Conservation (phyloP, 1,140 invertebrate genomes). For the Hyphantria cunea region DNA sequence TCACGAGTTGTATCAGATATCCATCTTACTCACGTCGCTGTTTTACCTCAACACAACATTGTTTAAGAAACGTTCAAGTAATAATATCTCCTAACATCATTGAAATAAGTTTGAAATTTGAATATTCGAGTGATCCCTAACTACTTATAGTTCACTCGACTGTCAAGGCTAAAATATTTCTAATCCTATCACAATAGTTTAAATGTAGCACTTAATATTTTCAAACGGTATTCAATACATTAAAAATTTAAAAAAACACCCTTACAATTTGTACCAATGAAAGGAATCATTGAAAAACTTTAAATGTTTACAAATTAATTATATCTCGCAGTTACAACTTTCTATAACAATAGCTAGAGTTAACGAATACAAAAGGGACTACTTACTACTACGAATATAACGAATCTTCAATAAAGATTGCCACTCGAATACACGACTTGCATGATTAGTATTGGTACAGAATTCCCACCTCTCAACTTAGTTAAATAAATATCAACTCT, state of each 20-base stretch:
- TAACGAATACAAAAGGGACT: neutral
- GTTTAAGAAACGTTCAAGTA: constrained; percentile 6
- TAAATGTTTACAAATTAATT: neutral
- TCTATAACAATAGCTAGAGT: constrained; percentile 1
- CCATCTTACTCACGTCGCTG: constrained; percentile 8
- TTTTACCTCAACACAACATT: neutral
- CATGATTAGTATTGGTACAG: neutral
- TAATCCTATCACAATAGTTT: too few relatives aligned
- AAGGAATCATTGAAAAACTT: neutral
- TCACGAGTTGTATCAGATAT: constrained; percentile 18
- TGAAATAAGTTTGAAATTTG: neutral
- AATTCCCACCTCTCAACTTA: too few relatives aligned
- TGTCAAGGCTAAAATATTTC: too few relatives aligned
- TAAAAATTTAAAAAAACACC: neutral
- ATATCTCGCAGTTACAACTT: neutral
- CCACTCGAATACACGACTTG: neutral
- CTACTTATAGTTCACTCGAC: too few relatives aligned
- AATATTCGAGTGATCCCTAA: neutral
- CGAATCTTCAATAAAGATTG: neutral
- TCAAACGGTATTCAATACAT: neutral
- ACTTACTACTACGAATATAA: neutral
- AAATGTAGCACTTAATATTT: too few relatives aligned
- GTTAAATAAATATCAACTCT: too few relatives aligned
- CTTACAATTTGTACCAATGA: neutral
- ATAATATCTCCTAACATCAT: neutral